These are phyloP conservation scores for Pseudomyrmex gracilis DNA, from an alignment of 1,140 invertebrate species.

Conservation along the genomic window DNA sequence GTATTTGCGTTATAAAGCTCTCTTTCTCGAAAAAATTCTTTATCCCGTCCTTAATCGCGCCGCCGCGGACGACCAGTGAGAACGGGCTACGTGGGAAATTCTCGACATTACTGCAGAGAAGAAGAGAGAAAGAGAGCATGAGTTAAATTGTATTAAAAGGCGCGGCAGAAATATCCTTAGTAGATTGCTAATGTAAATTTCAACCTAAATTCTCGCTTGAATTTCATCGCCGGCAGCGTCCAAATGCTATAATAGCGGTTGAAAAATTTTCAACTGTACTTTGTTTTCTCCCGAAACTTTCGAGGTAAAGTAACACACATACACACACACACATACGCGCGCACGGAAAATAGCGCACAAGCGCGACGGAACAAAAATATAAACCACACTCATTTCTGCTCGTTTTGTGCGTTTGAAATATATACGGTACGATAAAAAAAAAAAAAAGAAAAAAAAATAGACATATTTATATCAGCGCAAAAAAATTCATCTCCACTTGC, in stretches of 20 bases:
- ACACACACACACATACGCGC: not conserved
- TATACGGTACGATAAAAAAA: too few relatives aligned
- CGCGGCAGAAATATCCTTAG: slow-evolving; percentile 54
- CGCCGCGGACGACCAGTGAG: slow-evolving; percentile 14
- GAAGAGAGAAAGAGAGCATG: not conserved
- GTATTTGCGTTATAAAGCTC: slow-evolving; percentile 34
- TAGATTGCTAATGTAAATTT: slow-evolving; percentile 60
- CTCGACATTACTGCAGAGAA: slow-evolving; percentile 31
- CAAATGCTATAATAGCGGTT: slow-evolving; percentile 35
- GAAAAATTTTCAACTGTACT: slow-evolving; percentile 47
- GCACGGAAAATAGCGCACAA: not conserved
- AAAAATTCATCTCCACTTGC: not conserved
- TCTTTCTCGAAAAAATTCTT: slow-evolving; percentile 46
- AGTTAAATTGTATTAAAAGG: slow-evolving; percentile 58
- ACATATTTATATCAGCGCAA: not conserved
- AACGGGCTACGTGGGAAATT: slow-evolving; percentile 47
- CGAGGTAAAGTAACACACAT: slow-evolving; percentile 23
- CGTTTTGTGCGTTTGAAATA: not conserved
- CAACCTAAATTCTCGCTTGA: slow-evolving; percentile 51
- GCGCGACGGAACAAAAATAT: not conserved
- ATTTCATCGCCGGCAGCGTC: slow-evolving; percentile 47
- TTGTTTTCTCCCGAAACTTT: slow-evolving; percentile 38
- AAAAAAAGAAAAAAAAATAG: not conserved
- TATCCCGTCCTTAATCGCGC: slow-evolving; percentile 49
- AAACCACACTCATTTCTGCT: not conserved